Evolutionary conservation across 1,140 invertebrate species (phyloP).

Genomic region (Agrilus planipennis): DNA sequence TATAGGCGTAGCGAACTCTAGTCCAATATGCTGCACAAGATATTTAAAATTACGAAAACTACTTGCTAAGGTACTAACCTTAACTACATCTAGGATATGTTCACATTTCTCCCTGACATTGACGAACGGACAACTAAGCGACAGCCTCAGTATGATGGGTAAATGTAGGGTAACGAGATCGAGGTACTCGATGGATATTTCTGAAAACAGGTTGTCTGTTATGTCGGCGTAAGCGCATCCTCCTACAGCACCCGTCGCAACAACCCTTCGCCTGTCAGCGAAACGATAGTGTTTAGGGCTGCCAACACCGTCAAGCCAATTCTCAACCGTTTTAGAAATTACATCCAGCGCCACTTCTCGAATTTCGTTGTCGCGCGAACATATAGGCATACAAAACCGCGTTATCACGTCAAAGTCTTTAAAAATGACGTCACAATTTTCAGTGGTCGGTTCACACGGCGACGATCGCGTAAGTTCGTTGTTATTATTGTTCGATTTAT

Average conservation of each 20-base stretch:
- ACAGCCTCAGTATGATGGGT: conserved; percentile 43
- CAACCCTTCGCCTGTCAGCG: conserved; percentile 9
- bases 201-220: conserved; percentile 35
- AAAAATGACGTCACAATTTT: conserved; percentile 21
- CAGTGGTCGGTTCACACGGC: conserved; percentile 8
- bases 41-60: too few relatives aligned
- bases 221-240: conserved; percentile 20
- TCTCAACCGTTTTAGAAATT: conserved; percentile 42
- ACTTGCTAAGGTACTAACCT: conserved; percentile 35
- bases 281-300: conserved; percentile 33
- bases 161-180: conserved; percentile 43
- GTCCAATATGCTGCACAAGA: too few relatives aligned
- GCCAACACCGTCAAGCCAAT: conserved; percentile 42
- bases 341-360: conserved; percentile 41
- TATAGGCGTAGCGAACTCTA: too few relatives aligned
- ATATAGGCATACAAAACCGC: conserved; percentile 40
- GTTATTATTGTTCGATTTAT: conserved; percentile 27
- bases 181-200: conserved; percentile 39
- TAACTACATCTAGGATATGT: conserved; percentile 43
- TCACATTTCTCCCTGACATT: conserved; percentile 45
- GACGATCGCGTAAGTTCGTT: conserved; percentile 16
- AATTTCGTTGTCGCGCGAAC: conserved; percentile 39
- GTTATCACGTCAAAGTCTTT: conserved; percentile 40
- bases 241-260: conserved; percentile 10
- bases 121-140: conserved; percentile 44